Evolutionary conservation across 2,797 vertebrate genomes (phyloP), one percentile per base, ranked within the genome.

Genomic region (Valencia hispanica): DNA sequence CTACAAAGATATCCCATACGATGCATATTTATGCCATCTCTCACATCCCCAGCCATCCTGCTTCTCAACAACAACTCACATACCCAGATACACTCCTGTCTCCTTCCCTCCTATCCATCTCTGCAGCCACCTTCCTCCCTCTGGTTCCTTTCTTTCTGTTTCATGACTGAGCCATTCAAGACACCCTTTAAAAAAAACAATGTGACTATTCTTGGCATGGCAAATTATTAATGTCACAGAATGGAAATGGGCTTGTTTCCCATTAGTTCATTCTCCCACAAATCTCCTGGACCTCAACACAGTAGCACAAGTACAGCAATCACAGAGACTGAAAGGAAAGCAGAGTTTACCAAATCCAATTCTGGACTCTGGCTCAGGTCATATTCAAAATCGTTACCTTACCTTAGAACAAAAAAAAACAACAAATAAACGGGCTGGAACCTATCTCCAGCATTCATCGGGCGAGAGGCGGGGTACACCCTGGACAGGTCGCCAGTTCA

Each of bases 21-120:
- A 87, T 89, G 81, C 81, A 91, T 92, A 87, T 90, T 85, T 87
- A 88, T 90, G 81, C 57, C 79, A 68, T 63, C n/a, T 65, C 75
- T 81, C 74, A 68, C 32, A 59, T 72, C 70, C 75, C 70, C 12
- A 30, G 27, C 74, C 75, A 79, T 68, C 50, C 66, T 50, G 25
- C 71, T 76, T 57, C 79, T 77, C 51, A 79, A 79, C 51, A 79
- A 79, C 59, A 74, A 43, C 79, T 84, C 34, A 70, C 70, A 61
- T 25, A 65, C 61, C 27, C 61, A 65, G 34, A 65, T 65, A 34
- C 34, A 25, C 75, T 43, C 61, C 34, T 61, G 32, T 72, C 68
- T 72, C 63, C 77, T 69, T 81, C 72, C 45, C 53, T 45, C 73
- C 70, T 55, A 57, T 82, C 41, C 51, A 72, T 84, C 73, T 73